Evolutionary conservation across 2,113 vertebrate species (phyloP).

Genomic region (Thamnaconus septentrionalis): DNA sequence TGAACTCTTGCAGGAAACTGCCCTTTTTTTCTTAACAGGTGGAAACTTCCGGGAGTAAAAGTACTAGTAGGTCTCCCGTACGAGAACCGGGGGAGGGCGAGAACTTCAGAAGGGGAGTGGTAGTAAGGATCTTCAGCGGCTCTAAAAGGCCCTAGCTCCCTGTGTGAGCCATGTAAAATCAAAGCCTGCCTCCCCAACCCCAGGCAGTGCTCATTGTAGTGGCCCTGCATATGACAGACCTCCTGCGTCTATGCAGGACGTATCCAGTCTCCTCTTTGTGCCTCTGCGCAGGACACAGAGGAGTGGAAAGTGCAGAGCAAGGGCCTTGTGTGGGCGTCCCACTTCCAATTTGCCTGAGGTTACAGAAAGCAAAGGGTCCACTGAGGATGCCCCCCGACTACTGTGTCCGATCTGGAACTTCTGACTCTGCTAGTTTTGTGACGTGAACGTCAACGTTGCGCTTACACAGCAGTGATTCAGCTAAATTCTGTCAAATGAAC

Average conservation of each 20-base stretch:
- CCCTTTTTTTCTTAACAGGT: not conserved
- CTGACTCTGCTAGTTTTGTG: slow-evolving; percentile 55
- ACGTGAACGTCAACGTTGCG: slow-evolving; percentile 11
- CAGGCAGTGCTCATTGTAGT: slow-evolving; percentile 73
- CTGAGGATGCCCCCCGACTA: slow-evolving; percentile 7
- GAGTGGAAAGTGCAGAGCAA: slow-evolving; percentile 56
- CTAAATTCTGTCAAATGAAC: slow-evolving; percentile 3
- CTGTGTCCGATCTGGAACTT: slow-evolving; percentile 57
- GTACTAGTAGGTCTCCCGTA: slow-evolving; percentile 1
- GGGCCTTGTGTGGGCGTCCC: slow-evolving; percentile 29
- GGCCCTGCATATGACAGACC: slow-evolving; percentile 75
- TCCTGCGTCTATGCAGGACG: slow-evolving; percentile 75
- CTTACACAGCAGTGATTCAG: slow-evolving; percentile 13
- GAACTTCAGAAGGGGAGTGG: slow-evolving; percentile 63
- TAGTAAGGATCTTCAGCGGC: slow-evolving; percentile 46
- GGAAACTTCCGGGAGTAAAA: not conserved
- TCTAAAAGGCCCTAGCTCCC: slow-evolving; percentile 70
- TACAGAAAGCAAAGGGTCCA: slow-evolving; percentile 34
- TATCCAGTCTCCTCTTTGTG: slow-evolving; percentile 67
- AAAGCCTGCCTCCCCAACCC: slow-evolving; percentile 75
- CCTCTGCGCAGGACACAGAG: slow-evolving; percentile 36
- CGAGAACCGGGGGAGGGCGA: slow-evolving; percentile 51
- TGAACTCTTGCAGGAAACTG: not conserved
- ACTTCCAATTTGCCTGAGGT: slow-evolving; percentile 55
- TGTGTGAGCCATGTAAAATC: slow-evolving; percentile 79